A percentile compares a stretch with the other conserved stretches of the same genome.
Evolutionary conservation across 2,113 vertebrate genomes (phyloP).

Genomic region (Saiga tatarica): DNA sequence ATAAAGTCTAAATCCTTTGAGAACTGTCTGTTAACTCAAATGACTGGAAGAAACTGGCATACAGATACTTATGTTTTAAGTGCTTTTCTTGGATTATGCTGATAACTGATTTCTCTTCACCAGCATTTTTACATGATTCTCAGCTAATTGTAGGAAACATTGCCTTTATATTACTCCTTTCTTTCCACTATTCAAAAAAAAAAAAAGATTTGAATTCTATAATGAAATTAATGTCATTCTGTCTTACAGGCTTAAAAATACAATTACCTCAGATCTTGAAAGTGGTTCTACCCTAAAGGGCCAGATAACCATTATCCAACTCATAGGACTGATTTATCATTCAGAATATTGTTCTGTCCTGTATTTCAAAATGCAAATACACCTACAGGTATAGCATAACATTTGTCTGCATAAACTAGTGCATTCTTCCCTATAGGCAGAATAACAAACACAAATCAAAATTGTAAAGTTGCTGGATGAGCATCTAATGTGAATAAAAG

Average conservation of each 20-base stretch:
- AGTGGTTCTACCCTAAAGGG: neutral
- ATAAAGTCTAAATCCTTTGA: conserved; percentile 12
- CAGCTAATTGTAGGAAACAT: neutral
- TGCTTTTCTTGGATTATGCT: neutral
- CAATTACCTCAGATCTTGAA: neutral
- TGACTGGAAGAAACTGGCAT: neutral
- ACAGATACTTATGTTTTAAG: neutral
- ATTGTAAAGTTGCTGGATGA: neutral
- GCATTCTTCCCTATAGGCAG: neutral
- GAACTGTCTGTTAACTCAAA: neutral
- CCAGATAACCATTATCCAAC: neutral
- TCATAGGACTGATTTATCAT: neutral
- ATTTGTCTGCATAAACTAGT: neutral
- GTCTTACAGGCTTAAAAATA: neutral
- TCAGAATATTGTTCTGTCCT: neutral
- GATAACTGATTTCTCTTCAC: neutral
- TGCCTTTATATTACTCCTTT: neutral
- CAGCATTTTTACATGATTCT: neutral
- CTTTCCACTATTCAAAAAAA: neutral
- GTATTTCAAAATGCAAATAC: neutral
- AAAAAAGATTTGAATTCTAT: neutral
- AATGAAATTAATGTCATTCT: neutral
- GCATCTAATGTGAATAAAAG: neutral
- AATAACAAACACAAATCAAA: neutral
- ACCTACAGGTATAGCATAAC: neutral